Base-by-base conservation (phyloP, 2,888 invertebrate genomes). In the Leptinotarsa peninsularis region DNA sequence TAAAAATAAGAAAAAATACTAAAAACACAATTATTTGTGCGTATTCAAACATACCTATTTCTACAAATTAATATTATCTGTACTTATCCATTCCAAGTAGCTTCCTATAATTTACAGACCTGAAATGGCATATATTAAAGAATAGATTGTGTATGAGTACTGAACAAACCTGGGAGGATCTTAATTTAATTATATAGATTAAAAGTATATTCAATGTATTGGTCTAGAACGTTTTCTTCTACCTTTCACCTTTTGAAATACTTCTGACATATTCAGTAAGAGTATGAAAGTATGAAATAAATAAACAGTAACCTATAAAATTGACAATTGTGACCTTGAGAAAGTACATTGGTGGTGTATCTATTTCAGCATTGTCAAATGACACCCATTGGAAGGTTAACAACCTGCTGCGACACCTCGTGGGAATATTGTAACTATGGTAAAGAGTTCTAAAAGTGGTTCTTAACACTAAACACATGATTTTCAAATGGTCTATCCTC, bases 131-230 rank as follows among this genome's bases (percentile, higher is more conserved):
- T n/a, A 17, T 63, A 43, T 63, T 63, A n/a, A 63, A 63, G 33
- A 43, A 43, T 43, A 63, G n/a, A 43, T 7, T 2, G 4, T 15
- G 66, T 43, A 68, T 13, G n/a, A 43, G 27, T 66, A 43, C 10
- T 23, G 15, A 33, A 67, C 56, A 66, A 56, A 75, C 69, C 72
- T 66, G 52, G 54, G 49, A 56, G 50, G 60, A 71, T 58, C 23
- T 56, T 72, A 75, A 67, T 66, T 71, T 58, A 74, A 75, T 75
- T 63, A 63, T 33, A 10, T 66, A 69, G 72, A 75, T 75, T 75
- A 75, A 68, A 75, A 75, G 68, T 75, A 21, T 68, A 75, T 75
- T 75, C 72, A 58, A 75, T 66, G 67, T 72, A 63, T 63, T 63
- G 63, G 33, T 33, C 17, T 3, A n/a, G n/a, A 43, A 33, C 17